Evolutionary conservation across 1,140 invertebrate species (phyloP), one percentile per base, ranked within the genome.

Genomic region (Calycopis cecrops): DNA sequence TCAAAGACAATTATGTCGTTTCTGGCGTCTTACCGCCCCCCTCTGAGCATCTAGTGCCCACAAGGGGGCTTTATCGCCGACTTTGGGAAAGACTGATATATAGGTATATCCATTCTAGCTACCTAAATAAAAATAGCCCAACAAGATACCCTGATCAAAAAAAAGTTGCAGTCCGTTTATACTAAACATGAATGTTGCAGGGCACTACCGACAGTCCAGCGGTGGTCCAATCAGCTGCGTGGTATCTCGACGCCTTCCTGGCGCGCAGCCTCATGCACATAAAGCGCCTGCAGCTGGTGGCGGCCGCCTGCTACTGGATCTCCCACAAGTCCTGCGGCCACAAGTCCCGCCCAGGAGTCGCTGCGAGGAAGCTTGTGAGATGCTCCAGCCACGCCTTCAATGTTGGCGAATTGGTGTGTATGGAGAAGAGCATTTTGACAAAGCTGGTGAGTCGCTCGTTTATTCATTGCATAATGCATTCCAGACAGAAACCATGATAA

Each of bases 271-370:
- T 60, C 0, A 61, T 79, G 0, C 44, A 54, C 7, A 7, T 73
- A 6, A 59, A 74, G 1, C 61, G 73, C 7, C 47, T 85, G 35
- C 81, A 85, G 59, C 42, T 77, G 3, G 47, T 76, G 0, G 71
- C 72, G 4, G 65, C 75, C 0, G 78, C 79, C 1, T 77, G 76
- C 37, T 85, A 70, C 52, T 85, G 79, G 81, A 73, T 83, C 40
- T 67, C 78, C 0, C 67, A 72, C 53, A 85, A 85, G 48, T 48
- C 73, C 1, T 67, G 73, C 12, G 79, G 76, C n/a, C n/a, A n/a
- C n/a, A n/a, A n/a, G n/a, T n/a, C n/a, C n/a, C n/a, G n/a, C 0
- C 62, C 61, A 0, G 52, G 49, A 0, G 33, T 53, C 0, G 40
- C 59, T 3, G 71, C 73, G 0, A 47, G 42, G 0, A 70, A 42